A percentile compares a stretch with the other conserved stretches of the same genome.
These are phyloP conservation scores for Perccottus glenii DNA, from an alignment of 2,113 vertebrate species.

Conservation along the genomic window DNA sequence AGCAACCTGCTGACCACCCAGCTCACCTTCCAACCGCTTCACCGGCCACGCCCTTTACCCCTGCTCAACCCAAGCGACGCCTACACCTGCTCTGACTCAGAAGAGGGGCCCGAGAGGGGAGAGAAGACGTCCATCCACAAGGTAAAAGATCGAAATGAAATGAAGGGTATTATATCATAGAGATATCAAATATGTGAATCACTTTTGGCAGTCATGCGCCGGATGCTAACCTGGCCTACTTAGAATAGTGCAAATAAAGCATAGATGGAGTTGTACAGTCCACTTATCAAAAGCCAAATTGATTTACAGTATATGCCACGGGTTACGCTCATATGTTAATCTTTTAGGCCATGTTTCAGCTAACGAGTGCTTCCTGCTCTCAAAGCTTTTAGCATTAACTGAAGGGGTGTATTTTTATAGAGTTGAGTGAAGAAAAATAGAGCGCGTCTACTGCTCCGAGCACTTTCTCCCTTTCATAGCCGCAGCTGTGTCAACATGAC, in stretches of 20 bases:
- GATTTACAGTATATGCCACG: constrained; percentile 61
- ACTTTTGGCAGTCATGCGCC: constrained; percentile 21
- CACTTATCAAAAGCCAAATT: constrained; percentile 54
- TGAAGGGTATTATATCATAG: constrained; percentile 14
- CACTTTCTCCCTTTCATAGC: constrained; percentile 76
- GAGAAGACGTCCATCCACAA: constrained; percentile 93
- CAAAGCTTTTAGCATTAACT: constrained; percentile 67
- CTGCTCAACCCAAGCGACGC: constrained; percentile 86
- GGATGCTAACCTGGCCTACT: constrained; percentile 27
- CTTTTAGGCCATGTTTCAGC: constrained; percentile 59
- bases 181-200: constrained; percentile 25
- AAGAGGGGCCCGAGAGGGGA: constrained; percentile 88
- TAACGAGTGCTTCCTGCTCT: constrained; percentile 69
- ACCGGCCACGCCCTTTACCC: constrained; percentile 85
- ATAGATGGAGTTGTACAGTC: constrained; percentile 39
- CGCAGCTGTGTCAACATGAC: constrained; percentile 83
- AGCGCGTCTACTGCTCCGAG: constrained; percentile 63
- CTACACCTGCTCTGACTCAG: constrained; percentile 90
- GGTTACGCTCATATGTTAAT: constrained; percentile 62
- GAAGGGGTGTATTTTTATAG: constrained; percentile 73
- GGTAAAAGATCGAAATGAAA: constrained; percentile 73
- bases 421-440: constrained; percentile 74
- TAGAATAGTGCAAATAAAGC: constrained; percentile 42
- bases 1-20: constrained; percentile 96
- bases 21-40: constrained; percentile 92